phyloP scores from a whole-genome alignment of 1,140 invertebrate genomes.

The Drosophila varians region DNA sequence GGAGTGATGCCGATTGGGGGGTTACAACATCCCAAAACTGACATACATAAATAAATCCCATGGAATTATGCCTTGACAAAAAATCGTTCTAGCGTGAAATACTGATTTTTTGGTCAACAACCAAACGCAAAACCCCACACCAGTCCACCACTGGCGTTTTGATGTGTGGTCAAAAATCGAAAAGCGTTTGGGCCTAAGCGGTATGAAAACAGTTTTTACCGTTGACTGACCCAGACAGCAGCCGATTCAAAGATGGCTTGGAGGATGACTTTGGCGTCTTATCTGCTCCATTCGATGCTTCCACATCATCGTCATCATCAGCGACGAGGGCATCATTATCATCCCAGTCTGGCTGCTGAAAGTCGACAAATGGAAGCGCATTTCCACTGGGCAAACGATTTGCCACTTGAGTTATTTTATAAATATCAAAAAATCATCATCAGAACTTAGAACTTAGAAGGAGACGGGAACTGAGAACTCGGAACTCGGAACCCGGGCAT shows the following conservation, averaged over 20 bases:
- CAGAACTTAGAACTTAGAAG: constrained; percentile 27
- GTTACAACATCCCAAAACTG: constrained; percentile 42
- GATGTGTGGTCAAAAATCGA: constrained; percentile 73
- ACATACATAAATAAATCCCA: constrained; percentile 79
- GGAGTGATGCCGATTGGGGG: constrained; percentile 35
- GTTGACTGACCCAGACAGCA: constrained; percentile 51
- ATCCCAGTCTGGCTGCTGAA: constrained; percentile 15
- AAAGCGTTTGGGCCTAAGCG: constrained; percentile 63
- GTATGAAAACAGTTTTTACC: constrained; percentile 67
- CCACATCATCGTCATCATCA: constrained; percentile 30
- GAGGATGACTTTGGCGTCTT: constrained; percentile 16
- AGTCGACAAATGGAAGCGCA: constrained; percentile 73
- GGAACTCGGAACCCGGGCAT: constrained; percentile 2
- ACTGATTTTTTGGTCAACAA: constrained; percentile 72
- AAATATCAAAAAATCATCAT: constrained; percentile 78
- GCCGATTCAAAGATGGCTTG: constrained; percentile 34
- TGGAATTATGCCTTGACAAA: constrained; percentile 81
- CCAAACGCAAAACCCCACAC: not conserved
- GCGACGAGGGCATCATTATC: constrained; percentile 19
- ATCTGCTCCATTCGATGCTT: constrained; percentile 27
- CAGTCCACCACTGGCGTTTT: not conserved
- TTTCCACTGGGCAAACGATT: constrained; percentile 83
- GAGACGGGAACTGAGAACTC: not conserved
- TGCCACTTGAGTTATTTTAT: constrained; percentile 81
- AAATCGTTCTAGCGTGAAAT: constrained; percentile 79